Percentiles rank a stretch among this genome's conserved stretches.
phyloP scores from a whole-genome alignment of 1,140 invertebrate species.

The Rhizoglyphus robini region DNA sequence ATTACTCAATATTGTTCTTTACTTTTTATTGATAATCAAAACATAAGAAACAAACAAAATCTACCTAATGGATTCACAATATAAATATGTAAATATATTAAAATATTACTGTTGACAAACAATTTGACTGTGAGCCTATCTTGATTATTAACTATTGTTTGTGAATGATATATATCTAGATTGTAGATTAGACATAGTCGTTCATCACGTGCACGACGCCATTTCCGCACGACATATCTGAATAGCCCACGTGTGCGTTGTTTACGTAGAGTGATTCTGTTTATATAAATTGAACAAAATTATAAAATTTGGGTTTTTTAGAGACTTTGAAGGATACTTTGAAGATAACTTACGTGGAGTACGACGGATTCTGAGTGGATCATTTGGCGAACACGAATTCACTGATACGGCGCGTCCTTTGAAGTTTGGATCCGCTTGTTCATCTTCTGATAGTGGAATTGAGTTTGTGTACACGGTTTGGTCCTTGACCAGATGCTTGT shows the following conservation, averaged over 20 bases:
- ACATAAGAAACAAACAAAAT: too few species aligned
- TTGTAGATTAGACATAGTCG: neutral
- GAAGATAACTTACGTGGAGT: neutral
- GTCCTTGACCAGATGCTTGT: neutral
- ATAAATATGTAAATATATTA: too few species aligned
- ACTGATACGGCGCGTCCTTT: neutral
- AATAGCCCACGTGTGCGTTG: neutral
- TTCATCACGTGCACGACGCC: conserved; percentile 9
- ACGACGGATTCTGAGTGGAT: neutral
- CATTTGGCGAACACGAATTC: neutral
- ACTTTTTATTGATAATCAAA: too few species aligned
- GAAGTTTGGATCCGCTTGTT: neutral
- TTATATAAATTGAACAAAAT: too few species aligned
- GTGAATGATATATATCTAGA: too few species aligned
- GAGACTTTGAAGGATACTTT: neutral
- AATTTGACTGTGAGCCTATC: too few species aligned
- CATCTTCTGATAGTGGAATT: neutral
- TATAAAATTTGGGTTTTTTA: too few species aligned
- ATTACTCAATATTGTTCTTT: too few species aligned
- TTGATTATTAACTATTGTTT: too few species aligned
- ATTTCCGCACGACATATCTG: neutral
- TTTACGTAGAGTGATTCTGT: conserved; percentile 11
- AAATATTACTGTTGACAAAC: too few species aligned
- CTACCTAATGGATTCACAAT: too few species aligned
- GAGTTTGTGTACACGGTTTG: neutral